Conservation (phyloP, 2,888 invertebrate species). For the Diplazon laetatorius region DNA sequence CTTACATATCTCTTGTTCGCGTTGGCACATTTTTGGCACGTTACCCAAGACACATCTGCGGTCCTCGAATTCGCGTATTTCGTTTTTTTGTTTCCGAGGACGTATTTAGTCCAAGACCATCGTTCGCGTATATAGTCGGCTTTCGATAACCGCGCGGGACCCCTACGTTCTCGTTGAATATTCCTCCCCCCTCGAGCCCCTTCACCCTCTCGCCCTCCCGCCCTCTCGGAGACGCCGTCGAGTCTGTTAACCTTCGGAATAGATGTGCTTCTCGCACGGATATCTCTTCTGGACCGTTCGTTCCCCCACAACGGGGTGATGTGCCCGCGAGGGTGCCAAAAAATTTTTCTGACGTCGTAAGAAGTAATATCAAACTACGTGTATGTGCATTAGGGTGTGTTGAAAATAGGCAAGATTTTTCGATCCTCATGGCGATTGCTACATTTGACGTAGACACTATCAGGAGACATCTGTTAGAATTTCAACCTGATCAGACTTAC, state of each 20-base stretch:
- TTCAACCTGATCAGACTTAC: too few relatives aligned
- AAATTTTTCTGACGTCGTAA: slow-evolving; percentile 1
- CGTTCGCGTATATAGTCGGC: slow-evolving; percentile 46
- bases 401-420: too few relatives aligned
- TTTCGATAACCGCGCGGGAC: slow-evolving; percentile 68
- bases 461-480: too few relatives aligned
- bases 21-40: slow-evolving; percentile 79
- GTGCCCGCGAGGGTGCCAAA: background rate
- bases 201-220: background rate
- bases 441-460: too few relatives aligned
- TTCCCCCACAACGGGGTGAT: background rate
- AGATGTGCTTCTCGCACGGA: slow-evolving; percentile 11
- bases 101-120: slow-evolving; percentile 77
- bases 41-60: slow-evolving; percentile 73
- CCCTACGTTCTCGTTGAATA: slow-evolving; percentile 17
- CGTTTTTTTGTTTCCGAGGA: slow-evolving; percentile 73
- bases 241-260: slow-evolving; percentile 44
- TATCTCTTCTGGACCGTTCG: background rate
- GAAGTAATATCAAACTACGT: background rate
- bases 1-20: slow-evolving; percentile 77
- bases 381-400: too few relatives aligned
- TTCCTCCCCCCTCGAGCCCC: background rate
- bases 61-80: slow-evolving; percentile 69
- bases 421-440: too few relatives aligned
- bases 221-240: slow-evolving; percentile 10